These are phyloP conservation scores for Cheilosia variabilis DNA, from an alignment of 2,888 invertebrate species.

Conservation along the genomic window DNA sequence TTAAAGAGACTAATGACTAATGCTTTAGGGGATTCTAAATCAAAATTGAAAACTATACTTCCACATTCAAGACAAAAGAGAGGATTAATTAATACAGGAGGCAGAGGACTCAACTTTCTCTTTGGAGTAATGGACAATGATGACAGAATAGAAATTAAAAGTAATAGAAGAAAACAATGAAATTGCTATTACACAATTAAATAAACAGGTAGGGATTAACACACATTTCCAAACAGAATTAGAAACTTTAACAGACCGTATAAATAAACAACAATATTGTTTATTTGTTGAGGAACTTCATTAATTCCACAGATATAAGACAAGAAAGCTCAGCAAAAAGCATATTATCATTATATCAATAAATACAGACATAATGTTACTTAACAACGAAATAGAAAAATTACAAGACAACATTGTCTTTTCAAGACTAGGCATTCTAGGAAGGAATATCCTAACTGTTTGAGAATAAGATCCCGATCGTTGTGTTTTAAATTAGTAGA, in stretches of 20 bases:
- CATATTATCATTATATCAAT: conserved; percentile 1
- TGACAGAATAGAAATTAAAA: neutral
- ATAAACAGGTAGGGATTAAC: conserved; percentile 1
- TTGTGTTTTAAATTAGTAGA: no score
- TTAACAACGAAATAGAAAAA: neutral
- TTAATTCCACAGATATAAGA: neutral
- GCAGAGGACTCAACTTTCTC: no score
- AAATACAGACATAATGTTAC: neutral
- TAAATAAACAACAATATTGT: conserved; percentile 10
- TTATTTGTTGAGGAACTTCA: neutral
- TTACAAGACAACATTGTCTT: conserved; percentile 3
- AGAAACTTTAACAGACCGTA: neutral
- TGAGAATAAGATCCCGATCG: no score
- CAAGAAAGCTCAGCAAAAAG: neutral
- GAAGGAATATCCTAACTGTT: neutral
- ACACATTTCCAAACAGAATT: conserved; percentile 8
- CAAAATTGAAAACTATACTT: neutral
- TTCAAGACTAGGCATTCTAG: neutral
- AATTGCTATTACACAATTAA: conserved; percentile 5
- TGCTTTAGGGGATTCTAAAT: no score
- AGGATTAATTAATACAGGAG: no score
- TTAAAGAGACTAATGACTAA: no score
- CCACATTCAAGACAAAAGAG: no score
- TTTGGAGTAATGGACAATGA: neutral
- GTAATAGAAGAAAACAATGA: neutral